Evolutionary conservation across 1,140 invertebrate genomes (phyloP).

Genomic region (Acromyrmex echinatior): DNA sequence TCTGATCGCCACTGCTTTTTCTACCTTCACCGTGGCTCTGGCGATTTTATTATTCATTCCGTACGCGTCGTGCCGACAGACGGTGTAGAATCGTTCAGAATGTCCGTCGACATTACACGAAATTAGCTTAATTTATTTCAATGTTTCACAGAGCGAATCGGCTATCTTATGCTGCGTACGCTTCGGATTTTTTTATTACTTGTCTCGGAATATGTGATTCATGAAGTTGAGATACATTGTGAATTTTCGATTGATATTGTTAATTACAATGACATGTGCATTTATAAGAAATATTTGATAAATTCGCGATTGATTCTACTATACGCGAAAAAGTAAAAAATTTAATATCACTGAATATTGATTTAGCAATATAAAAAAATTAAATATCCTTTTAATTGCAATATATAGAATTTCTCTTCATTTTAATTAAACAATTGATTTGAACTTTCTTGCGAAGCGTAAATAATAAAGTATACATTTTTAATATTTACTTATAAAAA

Average conservation of each 20-base stretch:
- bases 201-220: background rate
- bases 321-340: background rate
- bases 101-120: slow-evolving; percentile 7
- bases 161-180: background rate
- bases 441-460: background rate
- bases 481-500: background rate
- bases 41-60: slow-evolving; percentile 69
- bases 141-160: background rate
- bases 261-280: background rate
- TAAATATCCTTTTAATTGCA: too few relatives aligned
- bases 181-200: background rate
- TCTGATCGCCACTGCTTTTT: slow-evolving; percentile 32
- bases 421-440: background rate
- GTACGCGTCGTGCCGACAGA: slow-evolving; percentile 12
- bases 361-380: too few relatives aligned
- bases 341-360: background rate
- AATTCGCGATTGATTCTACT: background rate
- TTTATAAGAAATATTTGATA: slow-evolving; percentile 5
- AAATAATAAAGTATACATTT: background rate
- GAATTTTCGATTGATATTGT: background rate
- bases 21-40: background rate
- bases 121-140: slow-evolving; percentile 59
- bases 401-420: background rate
- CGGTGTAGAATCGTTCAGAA: slow-evolving; percentile 26
- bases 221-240: background rate